Evolutionary conservation across 1,140 invertebrate genomes (phyloP).

Genomic region (Sipha flava): DNA sequence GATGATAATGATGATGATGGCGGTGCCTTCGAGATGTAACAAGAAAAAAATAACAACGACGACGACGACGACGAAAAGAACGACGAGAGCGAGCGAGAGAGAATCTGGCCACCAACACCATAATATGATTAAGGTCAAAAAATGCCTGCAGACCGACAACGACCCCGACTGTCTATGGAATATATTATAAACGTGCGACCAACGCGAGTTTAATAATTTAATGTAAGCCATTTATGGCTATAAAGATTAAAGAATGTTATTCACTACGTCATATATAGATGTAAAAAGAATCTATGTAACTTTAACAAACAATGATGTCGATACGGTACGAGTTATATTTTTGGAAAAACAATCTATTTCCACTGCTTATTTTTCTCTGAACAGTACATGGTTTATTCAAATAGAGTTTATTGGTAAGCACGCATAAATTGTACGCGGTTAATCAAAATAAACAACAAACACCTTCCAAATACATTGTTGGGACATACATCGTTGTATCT

Average conservation of each 20-base stretch:
- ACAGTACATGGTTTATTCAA: too few species aligned
- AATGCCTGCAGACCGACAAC: conserved; percentile 19
- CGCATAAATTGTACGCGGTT: too few species aligned
- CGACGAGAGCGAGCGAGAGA: background rate
- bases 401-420: too few species aligned
- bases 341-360: too few species aligned
- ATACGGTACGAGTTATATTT: too few species aligned
- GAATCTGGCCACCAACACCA: conserved; percentile 4
- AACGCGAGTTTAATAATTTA: background rate
- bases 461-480: too few species aligned
- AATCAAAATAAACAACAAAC: too few species aligned
- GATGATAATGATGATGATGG: background rate
- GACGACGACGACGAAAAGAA: conserved; percentile 18
- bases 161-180: background rate
- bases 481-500: too few species aligned
- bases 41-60: conserved; percentile 18
- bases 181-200: conserved; percentile 17
- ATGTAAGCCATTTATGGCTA: background rate
- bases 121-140: conserved; percentile 9
- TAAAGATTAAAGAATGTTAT: background rate
- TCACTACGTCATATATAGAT: background rate
- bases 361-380: too few species aligned
- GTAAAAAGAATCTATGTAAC: background rate
- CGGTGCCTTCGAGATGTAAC: conserved; percentile 12
- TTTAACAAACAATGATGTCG: too few species aligned